Evolutionary conservation across 2,888 invertebrate genomes (phyloP), one percentile per base, ranked within the genome.

Genomic region (Panopea generosa): DNA sequence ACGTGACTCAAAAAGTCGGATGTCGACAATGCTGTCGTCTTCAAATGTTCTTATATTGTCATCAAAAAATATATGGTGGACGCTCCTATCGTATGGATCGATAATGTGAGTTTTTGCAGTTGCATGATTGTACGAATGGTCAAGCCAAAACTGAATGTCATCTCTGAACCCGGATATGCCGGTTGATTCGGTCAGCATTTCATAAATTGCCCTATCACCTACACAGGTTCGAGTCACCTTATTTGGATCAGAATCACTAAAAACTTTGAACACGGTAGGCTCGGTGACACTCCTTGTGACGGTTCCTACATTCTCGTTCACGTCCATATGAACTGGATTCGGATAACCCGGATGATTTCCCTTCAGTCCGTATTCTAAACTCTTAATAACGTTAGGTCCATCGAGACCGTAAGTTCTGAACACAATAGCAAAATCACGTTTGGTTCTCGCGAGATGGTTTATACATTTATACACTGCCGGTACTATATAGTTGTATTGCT

Each of bases 21-120:
- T 84, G 69, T 92, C 89, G 4, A 92, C 89, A 53, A 92, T 92
- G 69, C 90, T 92, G 77, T 92, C 92, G 29, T 87, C 87, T 63
- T 92, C 91, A 49, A 84, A 85, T 4, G 89, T 83, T 33, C 92
- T 82, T 62, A 91, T 88, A 74, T 92, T 92, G 83, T 92, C 92
- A 70, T 92, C 92, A 68, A 92, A 92, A 68, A 92, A 85, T 49
- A 92, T 92, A 69, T 92, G 92, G 50, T 92, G 92, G 20, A 88
- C 86, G 4, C 68, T 65, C 1, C 61, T 20, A 61, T 91, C 90
- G 33, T 65, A 79, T 1, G 86, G 87, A 65, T 92, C 91, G 4
- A 92, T 83, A 86, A 91, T 92, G 40, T 91, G 74, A 0, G 92
- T 92, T 82, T 92, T 92, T 6, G 89, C 89, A 1, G 87, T 81